These are phyloP conservation scores for Apamea anceps DNA, from an alignment of 2,888 invertebrate species.

Conservation along the genomic window DNA sequence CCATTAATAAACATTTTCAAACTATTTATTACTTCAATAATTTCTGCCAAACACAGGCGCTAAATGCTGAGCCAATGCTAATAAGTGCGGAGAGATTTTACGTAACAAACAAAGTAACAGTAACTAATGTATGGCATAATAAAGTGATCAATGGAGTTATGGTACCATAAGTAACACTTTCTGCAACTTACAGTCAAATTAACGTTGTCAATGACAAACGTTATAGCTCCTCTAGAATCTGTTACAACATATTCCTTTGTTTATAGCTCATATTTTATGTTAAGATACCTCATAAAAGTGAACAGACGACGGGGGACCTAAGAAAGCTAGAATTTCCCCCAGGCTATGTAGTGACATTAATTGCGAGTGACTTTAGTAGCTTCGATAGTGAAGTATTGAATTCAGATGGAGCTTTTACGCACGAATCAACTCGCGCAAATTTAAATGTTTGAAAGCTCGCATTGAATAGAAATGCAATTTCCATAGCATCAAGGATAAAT, in stretches of 20 bases:
- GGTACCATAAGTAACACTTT: slow-evolving; percentile 43
- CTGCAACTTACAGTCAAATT: slow-evolving; percentile 51
- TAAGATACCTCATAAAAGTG: slow-evolving; percentile 48
- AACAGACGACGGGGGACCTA: slow-evolving; percentile 22
- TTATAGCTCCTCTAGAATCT: slow-evolving; percentile 39
- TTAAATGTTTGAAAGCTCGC: not conserved
- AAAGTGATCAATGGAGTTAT: slow-evolving; percentile 56
- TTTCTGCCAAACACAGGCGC: slow-evolving; percentile 35
- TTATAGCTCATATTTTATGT: slow-evolving; percentile 52
- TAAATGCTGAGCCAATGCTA: slow-evolving; percentile 50
- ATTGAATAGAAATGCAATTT: slow-evolving; percentile 14
- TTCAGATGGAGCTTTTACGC: slow-evolving; percentile 28
- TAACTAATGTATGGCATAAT: slow-evolving; percentile 52
- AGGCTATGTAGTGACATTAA: slow-evolving; percentile 34
- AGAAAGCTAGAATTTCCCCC: slow-evolving; percentile 50
- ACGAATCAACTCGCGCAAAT: not conserved
- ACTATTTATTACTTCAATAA: slow-evolving; percentile 49
- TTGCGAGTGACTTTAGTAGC: slow-evolving; percentile 9
- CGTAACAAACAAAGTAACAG: slow-evolving; percentile 34
- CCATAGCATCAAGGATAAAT: slow-evolving; percentile 4
- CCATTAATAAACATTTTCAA: slow-evolving; percentile 37
- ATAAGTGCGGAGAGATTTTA: slow-evolving; percentile 45
- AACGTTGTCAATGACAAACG: slow-evolving; percentile 46
- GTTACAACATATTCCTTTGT: slow-evolving; percentile 38
- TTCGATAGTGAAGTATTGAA: slow-evolving; percentile 25